Percentiles rank a stretch among this genome's conserved stretches.
Evolutionary conservation across 2,888 invertebrate species (phyloP).

Genomic region (Tachina grossa): DNA sequence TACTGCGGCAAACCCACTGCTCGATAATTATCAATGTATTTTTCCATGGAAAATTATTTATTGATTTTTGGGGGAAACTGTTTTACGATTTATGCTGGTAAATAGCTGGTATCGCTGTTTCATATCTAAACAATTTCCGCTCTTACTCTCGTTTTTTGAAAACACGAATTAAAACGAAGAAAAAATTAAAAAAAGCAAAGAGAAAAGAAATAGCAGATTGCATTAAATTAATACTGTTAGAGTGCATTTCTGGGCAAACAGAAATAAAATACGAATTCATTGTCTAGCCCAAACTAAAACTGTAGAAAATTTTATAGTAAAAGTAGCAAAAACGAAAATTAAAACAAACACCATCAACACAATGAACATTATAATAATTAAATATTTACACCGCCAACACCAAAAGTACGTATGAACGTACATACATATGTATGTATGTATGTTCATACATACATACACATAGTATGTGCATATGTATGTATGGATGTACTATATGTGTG

Average conservation of each 20-base stretch:
- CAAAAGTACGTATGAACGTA: not conserved
- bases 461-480: not conserved
- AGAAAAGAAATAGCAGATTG: conserved; percentile 46
- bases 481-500: too few species aligned
- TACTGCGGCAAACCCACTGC: too few species aligned
- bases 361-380: conserved; percentile 10
- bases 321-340: conserved; percentile 8
- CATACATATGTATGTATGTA: not conserved
- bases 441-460: not conserved
- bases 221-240: conserved; percentile 54
- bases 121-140: not conserved
- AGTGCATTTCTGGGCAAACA: conserved; percentile 25
- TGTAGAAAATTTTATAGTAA: conserved; percentile 18
- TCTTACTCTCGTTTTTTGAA: conserved; percentile 35
- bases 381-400: conserved; percentile 10
- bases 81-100: too few species aligned
- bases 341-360: not conserved
- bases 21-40: too few species aligned
- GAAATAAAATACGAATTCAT: conserved; percentile 4
- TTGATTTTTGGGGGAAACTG: too few species aligned
- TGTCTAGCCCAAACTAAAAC: conserved; percentile 22
- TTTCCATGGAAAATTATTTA: too few species aligned
- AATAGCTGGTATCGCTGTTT: not conserved
- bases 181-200: conserved; percentile 1
- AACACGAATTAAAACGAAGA: conserved; percentile 12